Base-by-base conservation (phyloP, 2,888 invertebrate species). In the Sminthurinus aureus region DNA sequence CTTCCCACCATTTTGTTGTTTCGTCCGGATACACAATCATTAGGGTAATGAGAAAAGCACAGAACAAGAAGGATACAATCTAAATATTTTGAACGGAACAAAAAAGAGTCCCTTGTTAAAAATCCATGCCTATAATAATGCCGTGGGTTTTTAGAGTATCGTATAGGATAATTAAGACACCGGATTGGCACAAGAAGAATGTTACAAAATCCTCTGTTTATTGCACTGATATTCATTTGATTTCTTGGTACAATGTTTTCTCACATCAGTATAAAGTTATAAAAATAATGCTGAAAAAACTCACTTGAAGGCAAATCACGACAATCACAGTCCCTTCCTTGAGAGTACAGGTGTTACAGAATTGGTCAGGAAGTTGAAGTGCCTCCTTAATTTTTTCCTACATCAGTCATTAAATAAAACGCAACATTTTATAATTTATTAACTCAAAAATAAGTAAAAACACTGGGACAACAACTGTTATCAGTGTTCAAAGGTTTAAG, bases 241-340 rank as follows among this genome's bases (percentile, higher is more conserved):
- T n/a, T n/a, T n/a, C n/a, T n/a, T n/a, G n/a, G n/a, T n/a, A n/a
- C n/a, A n/a, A n/a, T n/a, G n/a, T n/a, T n/a, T n/a, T n/a, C n/a
- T n/a, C n/a, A n/a, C n/a, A n/a, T n/a, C n/a, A n/a, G n/a, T n/a
- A n/a, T n/a, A n/a, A n/a, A n/a, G n/a, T n/a, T n/a, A n/a, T n/a
- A n/a, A n/a, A n/a, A n/a, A 12, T n/a, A 38, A 38, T 50, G 22
- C 51, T 52, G 58, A 38, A 20, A 66, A 24, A 18, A 64, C 26
- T 15, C 78, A 86, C 86, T 85, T 86, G 86, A 11, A 85, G 77
- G 8, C 83, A 52, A 18, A 66, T 13, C 22, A 86, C 66, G 8
- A 84, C 79, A 3, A 86, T 77, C 13, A 85, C 75, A 1, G 86
- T 85, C 8, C 87, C 87, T 78, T 87, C 87, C 52, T 83, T 79